Evolutionary conservation across 2,797 vertebrate species (phyloP).

Genomic region (Poeciliopsis turneri): DNA sequence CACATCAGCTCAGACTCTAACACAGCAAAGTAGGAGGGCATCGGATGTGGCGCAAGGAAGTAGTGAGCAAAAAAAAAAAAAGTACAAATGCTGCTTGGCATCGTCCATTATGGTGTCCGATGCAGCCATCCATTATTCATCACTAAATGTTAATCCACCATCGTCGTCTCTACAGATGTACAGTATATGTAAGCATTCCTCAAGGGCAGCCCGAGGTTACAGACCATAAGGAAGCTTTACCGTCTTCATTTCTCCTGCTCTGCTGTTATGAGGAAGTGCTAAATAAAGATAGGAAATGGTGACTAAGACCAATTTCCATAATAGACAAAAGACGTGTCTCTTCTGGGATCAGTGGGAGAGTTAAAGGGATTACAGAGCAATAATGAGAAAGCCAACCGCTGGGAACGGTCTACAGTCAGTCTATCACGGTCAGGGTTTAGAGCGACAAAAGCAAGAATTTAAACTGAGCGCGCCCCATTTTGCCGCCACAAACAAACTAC

Average conservation of each 20-base stretch:
- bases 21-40: background rate
- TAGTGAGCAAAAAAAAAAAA: background rate
- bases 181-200: constrained; percentile 6
- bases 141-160: constrained; percentile 15
- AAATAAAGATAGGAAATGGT: constrained; percentile 1
- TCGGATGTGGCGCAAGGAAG: constrained; percentile 2
- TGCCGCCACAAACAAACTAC: constrained; percentile 70
- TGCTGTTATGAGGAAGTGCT: constrained; percentile 4
- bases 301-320: background rate
- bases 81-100: background rate
- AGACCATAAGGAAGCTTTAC: constrained; percentile 16
- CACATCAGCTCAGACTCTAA: constrained; percentile 9
- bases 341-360: background rate
- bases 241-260: constrained; percentile 6
- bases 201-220: constrained; percentile 54
- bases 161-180: constrained; percentile 5
- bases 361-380: background rate
- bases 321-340: constrained; percentile 1
- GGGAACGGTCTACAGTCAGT: background rate
- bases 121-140: constrained; percentile 44
- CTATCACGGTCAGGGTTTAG: background rate
- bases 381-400: background rate
- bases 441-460: constrained; percentile 41
- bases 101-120: constrained; percentile 28
- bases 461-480: constrained; percentile 54